phyloP scores from a whole-genome alignment of 1,140 invertebrate genomes.

The Tetramorium simillimum region DNA sequence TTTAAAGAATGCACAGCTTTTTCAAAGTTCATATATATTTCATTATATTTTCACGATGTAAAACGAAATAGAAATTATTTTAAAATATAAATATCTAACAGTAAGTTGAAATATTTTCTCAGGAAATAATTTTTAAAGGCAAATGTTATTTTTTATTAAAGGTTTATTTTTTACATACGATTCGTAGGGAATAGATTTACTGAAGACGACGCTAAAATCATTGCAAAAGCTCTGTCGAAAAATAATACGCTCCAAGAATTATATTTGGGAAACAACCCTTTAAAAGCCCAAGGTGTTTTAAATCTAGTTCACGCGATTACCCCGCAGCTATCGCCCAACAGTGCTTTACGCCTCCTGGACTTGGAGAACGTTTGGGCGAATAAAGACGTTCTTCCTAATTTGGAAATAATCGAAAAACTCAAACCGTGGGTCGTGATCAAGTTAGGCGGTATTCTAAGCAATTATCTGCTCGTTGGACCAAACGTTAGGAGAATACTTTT shows the following conservation, averaged over 20 bases:
- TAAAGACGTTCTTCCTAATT: slow-evolving; percentile 76
- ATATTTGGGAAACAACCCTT: slow-evolving; percentile 78
- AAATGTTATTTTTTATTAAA: background rate
- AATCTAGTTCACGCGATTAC: slow-evolving; percentile 70
- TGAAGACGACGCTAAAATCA: slow-evolving; percentile 63
- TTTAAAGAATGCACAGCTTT: background rate
- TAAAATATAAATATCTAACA: background rate
- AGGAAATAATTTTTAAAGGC: background rate
- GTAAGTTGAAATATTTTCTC: background rate
- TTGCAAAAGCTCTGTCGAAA: slow-evolving; percentile 74
- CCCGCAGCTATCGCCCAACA: slow-evolving; percentile 58
- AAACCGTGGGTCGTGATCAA: slow-evolving; percentile 78
- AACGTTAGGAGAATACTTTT: slow-evolving; percentile 81
- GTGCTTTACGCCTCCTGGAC: slow-evolving; percentile 77
- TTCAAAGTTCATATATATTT: background rate
- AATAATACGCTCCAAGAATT: slow-evolving; percentile 76
- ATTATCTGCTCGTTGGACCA: slow-evolving; percentile 83
- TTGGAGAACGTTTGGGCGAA: slow-evolving; percentile 82
- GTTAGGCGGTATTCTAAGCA: slow-evolving; percentile 82
- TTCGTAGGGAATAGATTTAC: slow-evolving; percentile 78
- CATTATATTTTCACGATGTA: background rate
- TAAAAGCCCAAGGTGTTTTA: slow-evolving; percentile 72
- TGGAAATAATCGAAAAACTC: slow-evolving; percentile 74
- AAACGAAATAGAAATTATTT: background rate
- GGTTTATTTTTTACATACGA: background rate